These are phyloP conservation scores for Acleris literana DNA, from an alignment of 2,888 invertebrate species.

Conservation along the genomic window DNA sequence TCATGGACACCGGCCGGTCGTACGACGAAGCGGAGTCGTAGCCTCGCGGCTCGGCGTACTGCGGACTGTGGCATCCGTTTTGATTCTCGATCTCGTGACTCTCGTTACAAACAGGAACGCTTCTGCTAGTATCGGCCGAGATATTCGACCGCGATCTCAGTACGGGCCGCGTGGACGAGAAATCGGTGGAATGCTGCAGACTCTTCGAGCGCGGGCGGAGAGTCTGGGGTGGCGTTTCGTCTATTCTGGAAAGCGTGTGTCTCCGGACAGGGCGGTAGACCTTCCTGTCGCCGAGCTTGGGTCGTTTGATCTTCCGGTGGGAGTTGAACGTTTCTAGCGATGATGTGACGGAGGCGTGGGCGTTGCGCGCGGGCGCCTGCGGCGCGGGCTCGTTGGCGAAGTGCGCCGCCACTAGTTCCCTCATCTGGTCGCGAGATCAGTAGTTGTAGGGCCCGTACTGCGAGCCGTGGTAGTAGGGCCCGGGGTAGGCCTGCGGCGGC, in stretches of 20 bases:
- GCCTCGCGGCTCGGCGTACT: conserved; percentile 70
- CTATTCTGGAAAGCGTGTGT: conserved; percentile 74
- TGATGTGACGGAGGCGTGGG: conserved; percentile 51
- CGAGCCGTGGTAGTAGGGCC: conserved; percentile 95
- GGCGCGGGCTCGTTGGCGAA: conserved; percentile 76
- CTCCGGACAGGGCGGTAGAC: conserved; percentile 70
- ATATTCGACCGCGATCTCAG: conserved; percentile 72
- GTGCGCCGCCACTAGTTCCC: conserved; percentile 77
- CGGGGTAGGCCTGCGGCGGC: conserved; percentile 91
- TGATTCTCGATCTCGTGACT: conserved; percentile 66
- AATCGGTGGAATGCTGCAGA: conserved; percentile 66
- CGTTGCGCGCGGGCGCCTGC: conserved; percentile 76
- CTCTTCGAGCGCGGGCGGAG: conserved; percentile 61
- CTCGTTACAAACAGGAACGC: conserved; percentile 75
- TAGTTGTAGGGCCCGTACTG: conserved; percentile 97
- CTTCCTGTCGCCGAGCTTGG: conserved; percentile 64
- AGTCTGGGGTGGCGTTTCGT: conserved; percentile 63
- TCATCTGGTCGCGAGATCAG: conserved; percentile 85
- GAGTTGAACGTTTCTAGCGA: conserved; percentile 74
- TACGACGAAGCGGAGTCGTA: conserved; percentile 63
- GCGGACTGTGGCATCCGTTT: conserved; percentile 64
- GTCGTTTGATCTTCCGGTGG: conserved; percentile 65
- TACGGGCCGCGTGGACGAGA: conserved; percentile 68
- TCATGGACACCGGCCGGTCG: conserved; percentile 69
- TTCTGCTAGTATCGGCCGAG: conserved; percentile 75